Conservation (phyloP, 2,113 vertebrate genomes). For the Rhinolophus ferrumequinum region DNA sequence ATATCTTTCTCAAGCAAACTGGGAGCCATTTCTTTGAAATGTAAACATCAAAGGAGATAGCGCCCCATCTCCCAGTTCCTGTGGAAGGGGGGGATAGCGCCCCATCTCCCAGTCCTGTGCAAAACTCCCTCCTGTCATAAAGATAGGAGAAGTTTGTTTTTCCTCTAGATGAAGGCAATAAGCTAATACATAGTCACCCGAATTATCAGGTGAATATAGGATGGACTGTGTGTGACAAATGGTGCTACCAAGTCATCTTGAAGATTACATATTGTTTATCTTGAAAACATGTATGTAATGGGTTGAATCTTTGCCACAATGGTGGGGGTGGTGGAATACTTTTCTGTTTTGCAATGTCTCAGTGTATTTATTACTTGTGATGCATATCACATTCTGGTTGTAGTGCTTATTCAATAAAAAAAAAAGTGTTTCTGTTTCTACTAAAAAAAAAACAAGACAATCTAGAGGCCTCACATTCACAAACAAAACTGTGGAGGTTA, state of each 20-base stretch:
- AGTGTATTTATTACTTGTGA: background rate
- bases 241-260: background rate
- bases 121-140: background rate
- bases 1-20: background rate
- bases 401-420: background rate
- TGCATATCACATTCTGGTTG: background rate
- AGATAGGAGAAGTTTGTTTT: background rate
- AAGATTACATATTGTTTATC: background rate
- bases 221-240: background rate
- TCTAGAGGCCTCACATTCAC: background rate
- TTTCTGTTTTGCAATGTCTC: background rate
- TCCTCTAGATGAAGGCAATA: background rate
- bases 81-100: background rate
- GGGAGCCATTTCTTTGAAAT: background rate
- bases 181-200: background rate
- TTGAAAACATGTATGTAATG: background rate
- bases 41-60: background rate
- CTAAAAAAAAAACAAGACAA: background rate
- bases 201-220: background rate
- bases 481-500: background rate
- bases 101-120: background rate
- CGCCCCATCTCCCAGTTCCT: background rate
- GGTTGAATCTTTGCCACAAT: background rate
- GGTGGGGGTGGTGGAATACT: no score
- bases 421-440: background rate